A percentile compares a stretch with the other conserved stretches of the same genome.
Evolutionary conservation across 2,888 invertebrate genomes (phyloP).

Genomic region (Gandaritis pyraliata): DNA sequence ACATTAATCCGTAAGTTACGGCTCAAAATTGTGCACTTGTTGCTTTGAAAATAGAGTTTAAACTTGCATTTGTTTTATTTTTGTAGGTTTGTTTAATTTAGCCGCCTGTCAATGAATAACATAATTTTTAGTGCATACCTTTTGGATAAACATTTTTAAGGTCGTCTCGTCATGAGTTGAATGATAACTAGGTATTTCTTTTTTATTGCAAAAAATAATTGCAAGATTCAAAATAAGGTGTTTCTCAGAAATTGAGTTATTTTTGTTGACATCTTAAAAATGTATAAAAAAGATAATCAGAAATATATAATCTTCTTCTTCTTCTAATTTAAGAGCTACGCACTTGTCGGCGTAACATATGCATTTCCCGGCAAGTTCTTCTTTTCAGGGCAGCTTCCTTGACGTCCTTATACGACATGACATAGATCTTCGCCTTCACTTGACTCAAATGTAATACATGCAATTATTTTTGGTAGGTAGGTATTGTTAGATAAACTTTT

Average conservation of each 20-base stretch:
- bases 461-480: no score
- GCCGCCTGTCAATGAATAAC: constrained; percentile 15
- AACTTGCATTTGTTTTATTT: not conserved
- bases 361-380: no score
- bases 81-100: constrained; percentile 2
- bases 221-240: constrained; percentile 15
- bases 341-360: no score
- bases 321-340: no score
- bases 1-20: not conserved
- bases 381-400: no score
- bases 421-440: no score
- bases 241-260: constrained; percentile 38
- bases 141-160: no score
- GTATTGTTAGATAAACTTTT: no score
- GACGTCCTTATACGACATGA: no score
- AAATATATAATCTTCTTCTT: no score
- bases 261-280: constrained; percentile 27
- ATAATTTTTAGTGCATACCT: constrained; percentile 23
- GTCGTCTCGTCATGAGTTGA: constrained; percentile 31
- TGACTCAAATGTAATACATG: no score
- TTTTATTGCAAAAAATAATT: constrained; percentile 32
- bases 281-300: no score
- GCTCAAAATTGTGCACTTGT: not conserved
- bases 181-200: constrained; percentile 26
- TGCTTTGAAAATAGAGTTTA: constrained; percentile 2